phyloP scores from a whole-genome alignment of 2,888 invertebrate species.

The Hedya salicella region DNA sequence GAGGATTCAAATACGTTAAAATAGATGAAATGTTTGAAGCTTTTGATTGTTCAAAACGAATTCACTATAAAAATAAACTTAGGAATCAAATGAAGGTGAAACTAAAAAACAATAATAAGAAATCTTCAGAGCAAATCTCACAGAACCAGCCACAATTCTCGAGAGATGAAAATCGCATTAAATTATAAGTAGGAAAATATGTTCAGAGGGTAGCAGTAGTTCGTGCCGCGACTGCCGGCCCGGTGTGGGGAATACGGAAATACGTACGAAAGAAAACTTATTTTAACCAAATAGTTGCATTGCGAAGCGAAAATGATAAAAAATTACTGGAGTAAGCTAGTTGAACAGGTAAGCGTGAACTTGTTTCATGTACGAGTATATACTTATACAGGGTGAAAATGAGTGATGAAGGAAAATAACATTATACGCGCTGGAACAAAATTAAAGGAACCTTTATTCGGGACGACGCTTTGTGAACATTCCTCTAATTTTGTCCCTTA shows the following conservation, averaged over 20 bases:
- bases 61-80: too few relatives aligned
- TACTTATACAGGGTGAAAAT: too few relatives aligned
- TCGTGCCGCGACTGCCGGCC: slow-evolving; percentile 26
- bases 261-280: slow-evolving; percentile 14
- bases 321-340: background rate
- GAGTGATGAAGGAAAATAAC: too few relatives aligned
- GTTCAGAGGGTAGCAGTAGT: slow-evolving; percentile 9
- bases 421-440: too few relatives aligned
- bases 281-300: slow-evolving; percentile 25
- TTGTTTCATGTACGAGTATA: too few relatives aligned
- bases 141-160: slow-evolving; percentile 20
- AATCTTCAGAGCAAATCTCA: background rate
- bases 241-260: slow-evolving; percentile 6
- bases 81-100: background rate
- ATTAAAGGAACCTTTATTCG: too few relatives aligned
- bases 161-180: slow-evolving; percentile 35
- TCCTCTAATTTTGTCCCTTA: too few relatives aligned
- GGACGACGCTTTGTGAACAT: too few relatives aligned
- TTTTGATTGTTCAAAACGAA: too few relatives aligned
- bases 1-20: too few relatives aligned
- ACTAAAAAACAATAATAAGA: background rate
- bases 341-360: background rate
- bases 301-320: background rate
- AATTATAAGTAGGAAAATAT: slow-evolving; percentile 39
- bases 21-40: too few relatives aligned